phyloP scores from a whole-genome alignment of 2,888 invertebrate species.

The Lysandra bellargus region DNA sequence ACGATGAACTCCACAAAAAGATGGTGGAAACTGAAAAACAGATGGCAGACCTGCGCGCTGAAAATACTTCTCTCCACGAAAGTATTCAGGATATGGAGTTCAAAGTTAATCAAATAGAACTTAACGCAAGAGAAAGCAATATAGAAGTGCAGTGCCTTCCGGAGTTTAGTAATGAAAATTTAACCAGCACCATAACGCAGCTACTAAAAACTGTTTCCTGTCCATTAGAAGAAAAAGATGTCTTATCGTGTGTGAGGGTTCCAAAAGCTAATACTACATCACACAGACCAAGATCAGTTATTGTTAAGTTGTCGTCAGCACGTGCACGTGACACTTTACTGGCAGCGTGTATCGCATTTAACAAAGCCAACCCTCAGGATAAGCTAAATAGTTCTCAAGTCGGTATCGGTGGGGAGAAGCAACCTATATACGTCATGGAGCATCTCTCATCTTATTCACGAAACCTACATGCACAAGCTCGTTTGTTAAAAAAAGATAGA shows the following conservation, averaged over 20 bases:
- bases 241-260: not conserved
- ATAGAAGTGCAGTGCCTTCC: conserved; percentile 1
- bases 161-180: not conserved
- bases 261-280: not conserved
- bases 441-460: conserved; percentile 1
- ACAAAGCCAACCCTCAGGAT: not conserved
- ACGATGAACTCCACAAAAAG: too few species aligned
- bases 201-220: not conserved
- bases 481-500: not conserved
- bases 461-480: not conserved
- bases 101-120: not conserved
- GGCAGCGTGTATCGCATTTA: not conserved
- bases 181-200: not conserved
- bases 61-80: not conserved
- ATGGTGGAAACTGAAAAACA: too few species aligned
- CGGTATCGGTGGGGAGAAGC: not conserved
- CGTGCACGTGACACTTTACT: not conserved
- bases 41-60: too few species aligned
- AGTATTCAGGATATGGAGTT: not conserved
- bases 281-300: not conserved
- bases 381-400: not conserved
- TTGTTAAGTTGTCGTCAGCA: not conserved
- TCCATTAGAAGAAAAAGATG: conserved; percentile 4
- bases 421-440: not conserved
- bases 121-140: too few species aligned